phyloP scores from a whole-genome alignment of 2,797 vertebrate species.

The Phalanger gymnotis region DNA sequence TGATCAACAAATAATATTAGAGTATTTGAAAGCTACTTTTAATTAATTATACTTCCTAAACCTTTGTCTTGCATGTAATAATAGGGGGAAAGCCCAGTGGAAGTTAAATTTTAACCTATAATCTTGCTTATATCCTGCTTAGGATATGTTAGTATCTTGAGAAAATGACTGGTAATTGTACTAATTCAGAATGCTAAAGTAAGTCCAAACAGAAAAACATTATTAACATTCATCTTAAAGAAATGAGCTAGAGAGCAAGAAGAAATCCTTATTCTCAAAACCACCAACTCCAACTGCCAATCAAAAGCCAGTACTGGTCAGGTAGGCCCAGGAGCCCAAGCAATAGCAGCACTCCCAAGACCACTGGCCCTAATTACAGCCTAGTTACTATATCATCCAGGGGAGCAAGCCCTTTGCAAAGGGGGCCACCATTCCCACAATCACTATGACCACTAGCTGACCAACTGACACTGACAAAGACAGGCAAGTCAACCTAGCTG shows the following conservation, averaged over 20 bases:
- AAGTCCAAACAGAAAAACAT: constrained; percentile 56
- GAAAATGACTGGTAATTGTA: constrained; percentile 37
- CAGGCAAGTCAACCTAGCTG: neutral
- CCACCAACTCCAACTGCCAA: neutral
- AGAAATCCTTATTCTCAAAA: neutral
- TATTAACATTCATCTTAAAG: constrained; percentile 27
- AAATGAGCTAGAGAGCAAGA: neutral
- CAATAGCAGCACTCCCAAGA: neutral
- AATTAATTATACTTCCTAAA: constrained; percentile 12
- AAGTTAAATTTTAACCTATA: neutral
- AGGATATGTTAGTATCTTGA: constrained; percentile 20
- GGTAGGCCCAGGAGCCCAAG: neutral
- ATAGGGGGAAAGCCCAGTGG: neutral
- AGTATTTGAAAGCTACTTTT: constrained; percentile 35
- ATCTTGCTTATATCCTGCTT: neutral
- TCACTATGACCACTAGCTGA: neutral
- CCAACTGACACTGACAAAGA: neutral
- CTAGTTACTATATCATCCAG: neutral
- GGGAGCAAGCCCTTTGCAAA: neutral
- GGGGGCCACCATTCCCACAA: neutral
- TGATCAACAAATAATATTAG: constrained; percentile 17
- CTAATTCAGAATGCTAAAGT: constrained; percentile 45
- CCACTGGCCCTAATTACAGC: neutral
- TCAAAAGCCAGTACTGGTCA: neutral
- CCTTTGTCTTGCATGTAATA: neutral